phyloP scores from a whole-genome alignment of 2,797 vertebrate species.

The Mormyrus hasselquistii region DNA sequence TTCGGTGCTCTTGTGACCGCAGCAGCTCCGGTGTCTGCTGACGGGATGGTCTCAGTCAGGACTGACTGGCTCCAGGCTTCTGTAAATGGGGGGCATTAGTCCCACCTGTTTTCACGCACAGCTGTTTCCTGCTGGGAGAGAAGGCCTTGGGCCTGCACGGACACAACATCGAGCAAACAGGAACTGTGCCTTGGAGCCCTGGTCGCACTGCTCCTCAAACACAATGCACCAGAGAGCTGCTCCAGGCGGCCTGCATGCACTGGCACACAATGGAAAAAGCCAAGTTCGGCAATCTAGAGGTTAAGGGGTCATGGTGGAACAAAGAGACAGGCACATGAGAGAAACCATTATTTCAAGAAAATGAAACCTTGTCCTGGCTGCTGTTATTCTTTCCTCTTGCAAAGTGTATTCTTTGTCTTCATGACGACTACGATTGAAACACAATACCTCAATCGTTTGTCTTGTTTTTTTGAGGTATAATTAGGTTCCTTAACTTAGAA shows the following conservation, averaged over 20 bases:
- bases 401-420: slow-evolving; percentile 10
- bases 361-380: slow-evolving; percentile 1
- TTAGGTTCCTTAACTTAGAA: background rate
- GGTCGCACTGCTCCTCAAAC: background rate
- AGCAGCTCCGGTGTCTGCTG: background rate
- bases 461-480: background rate
- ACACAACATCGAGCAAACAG: slow-evolving; percentile 20
- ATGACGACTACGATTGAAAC: background rate
- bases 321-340: background rate
- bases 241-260: background rate
- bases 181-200: background rate
- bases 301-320: slow-evolving; percentile 13
- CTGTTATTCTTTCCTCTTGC: background rate
- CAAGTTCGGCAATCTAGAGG: background rate
- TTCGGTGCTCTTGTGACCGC: background rate
- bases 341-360: slow-evolving; percentile 11
- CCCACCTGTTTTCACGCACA: slow-evolving; percentile 40
- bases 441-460: background rate
- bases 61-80: slow-evolving; percentile 25
- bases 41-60: background rate
- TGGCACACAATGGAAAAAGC: slow-evolving; percentile 6
- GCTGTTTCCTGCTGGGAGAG: slow-evolving; percentile 41
- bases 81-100: slow-evolving; percentile 35
- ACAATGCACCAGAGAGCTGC: slow-evolving; percentile 21
- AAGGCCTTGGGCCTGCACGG: slow-evolving; percentile 25